These are phyloP conservation scores for Tinamus major DNA, from an alignment of 2,797 vertebrate genomes.

Conservation along the genomic window DNA sequence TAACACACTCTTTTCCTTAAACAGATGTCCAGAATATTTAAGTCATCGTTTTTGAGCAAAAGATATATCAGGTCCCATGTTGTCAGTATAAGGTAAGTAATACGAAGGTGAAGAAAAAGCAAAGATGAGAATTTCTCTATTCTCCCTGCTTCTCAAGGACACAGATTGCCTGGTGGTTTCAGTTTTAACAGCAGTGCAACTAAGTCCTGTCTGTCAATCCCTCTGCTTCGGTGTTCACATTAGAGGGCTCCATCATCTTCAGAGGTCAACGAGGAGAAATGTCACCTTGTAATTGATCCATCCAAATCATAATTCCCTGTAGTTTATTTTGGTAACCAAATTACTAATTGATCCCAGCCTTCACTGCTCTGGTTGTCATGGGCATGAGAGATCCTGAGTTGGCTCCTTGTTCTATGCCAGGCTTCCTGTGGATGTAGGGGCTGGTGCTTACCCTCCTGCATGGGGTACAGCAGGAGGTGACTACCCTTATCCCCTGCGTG, in stretches of 20 bases:
- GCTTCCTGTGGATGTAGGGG: neutral
- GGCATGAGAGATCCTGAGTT: neutral
- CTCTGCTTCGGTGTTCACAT: neutral
- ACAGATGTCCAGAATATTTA: constrained; percentile 77
- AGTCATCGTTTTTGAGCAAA: constrained; percentile 67
- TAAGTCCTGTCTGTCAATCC: neutral
- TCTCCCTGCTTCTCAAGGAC: neutral
- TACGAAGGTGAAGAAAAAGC: neutral
- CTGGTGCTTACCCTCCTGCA: neutral
- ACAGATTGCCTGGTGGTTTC: neutral
- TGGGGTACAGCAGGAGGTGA: neutral
- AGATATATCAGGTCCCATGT: constrained; percentile 72
- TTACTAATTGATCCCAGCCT: neutral
- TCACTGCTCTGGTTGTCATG: neutral
- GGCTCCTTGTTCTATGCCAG: neutral
- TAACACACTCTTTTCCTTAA: constrained; percentile 40
- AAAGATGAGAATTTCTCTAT: neutral
- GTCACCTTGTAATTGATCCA: neutral
- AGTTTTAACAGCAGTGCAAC: neutral
- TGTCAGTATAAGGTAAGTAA: constrained; percentile 75
- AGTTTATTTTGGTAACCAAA: neutral
- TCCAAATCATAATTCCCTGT: neutral
- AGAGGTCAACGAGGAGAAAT: neutral
- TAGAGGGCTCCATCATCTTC: neutral
- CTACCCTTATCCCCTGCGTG: neutral